phyloP scores from a whole-genome alignment of 2,888 invertebrate species.

The Dorcus hopei region DNA sequence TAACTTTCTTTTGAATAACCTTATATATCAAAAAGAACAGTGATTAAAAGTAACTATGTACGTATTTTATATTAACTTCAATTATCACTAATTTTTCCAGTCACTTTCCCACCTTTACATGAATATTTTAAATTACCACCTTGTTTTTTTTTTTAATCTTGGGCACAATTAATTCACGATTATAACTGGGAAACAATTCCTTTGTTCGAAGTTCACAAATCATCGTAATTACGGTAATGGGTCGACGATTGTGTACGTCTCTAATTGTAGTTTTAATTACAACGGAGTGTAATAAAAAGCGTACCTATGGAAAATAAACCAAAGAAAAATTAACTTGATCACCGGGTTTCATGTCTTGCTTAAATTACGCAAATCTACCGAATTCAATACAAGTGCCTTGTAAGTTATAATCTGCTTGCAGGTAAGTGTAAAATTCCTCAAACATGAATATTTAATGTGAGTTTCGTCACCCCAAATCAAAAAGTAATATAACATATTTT shows the following conservation, averaged over 20 bases:
- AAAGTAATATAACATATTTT: not conserved
- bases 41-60: too few species aligned
- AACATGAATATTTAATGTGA: too few species aligned
- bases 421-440: too few species aligned
- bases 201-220: not conserved
- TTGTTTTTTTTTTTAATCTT: not conserved
- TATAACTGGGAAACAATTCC: not conserved
- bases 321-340: not conserved
- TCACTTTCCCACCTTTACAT: not conserved
- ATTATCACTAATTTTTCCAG: not conserved
- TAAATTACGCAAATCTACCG: not conserved
- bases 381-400: not conserved
- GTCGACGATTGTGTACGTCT: not conserved
- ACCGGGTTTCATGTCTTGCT: not conserved
- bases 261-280: not conserved
- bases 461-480: not conserved
- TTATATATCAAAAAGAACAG: too few species aligned
- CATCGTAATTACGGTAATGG: not conserved
- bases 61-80: too few species aligned
- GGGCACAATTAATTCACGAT: not conserved
- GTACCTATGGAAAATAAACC: too few species aligned
- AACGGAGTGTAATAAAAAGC: not conserved
- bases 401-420: too few species aligned
- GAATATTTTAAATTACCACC: conserved; percentile 2
- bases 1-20: too few species aligned